phyloP scores from a whole-genome alignment of 2,113 vertebrate genomes.

The Cyphomyrus plagiostoma region DNA sequence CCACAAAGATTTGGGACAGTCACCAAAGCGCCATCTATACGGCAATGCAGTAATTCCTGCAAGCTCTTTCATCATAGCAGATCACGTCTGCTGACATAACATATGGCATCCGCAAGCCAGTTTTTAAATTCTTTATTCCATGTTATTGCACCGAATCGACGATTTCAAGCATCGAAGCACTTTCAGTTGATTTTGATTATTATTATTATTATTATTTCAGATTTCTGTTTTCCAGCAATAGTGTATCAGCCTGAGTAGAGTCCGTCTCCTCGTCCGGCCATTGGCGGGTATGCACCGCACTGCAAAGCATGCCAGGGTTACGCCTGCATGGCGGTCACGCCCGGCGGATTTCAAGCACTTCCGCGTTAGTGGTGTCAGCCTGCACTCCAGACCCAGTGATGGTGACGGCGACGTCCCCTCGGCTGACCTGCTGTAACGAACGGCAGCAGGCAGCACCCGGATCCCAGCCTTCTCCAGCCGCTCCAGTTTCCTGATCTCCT shows the following conservation, averaged over 20 bases:
- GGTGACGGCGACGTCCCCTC: constrained; percentile 15
- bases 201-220: not conserved
- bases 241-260: not conserved
- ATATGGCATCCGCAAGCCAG: not conserved
- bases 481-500: constrained; percentile 67
- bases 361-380: constrained; percentile 1
- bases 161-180: not conserved
- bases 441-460: constrained; percentile 77
- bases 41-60: not conserved
- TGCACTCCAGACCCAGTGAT: constrained; percentile 14
- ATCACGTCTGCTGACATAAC: not conserved
- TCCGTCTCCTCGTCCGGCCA: not conserved
- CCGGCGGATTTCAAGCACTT: not conserved
- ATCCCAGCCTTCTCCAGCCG: constrained; percentile 81
- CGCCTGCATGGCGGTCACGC: not conserved
- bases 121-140: not conserved
- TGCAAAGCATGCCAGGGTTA: not conserved
- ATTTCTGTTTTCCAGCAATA: not conserved
- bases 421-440: constrained; percentile 84
- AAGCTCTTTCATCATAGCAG: not conserved
- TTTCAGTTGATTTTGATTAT: not conserved
- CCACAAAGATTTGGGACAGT: not conserved
- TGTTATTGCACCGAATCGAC: not conserved
- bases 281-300: not conserved
- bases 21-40: not conserved